A percentile compares a stretch with the other conserved stretches of the same genome.
Conservation (phyloP, 2,888 invertebrate species). For the Leucozona laternaria region DNA sequence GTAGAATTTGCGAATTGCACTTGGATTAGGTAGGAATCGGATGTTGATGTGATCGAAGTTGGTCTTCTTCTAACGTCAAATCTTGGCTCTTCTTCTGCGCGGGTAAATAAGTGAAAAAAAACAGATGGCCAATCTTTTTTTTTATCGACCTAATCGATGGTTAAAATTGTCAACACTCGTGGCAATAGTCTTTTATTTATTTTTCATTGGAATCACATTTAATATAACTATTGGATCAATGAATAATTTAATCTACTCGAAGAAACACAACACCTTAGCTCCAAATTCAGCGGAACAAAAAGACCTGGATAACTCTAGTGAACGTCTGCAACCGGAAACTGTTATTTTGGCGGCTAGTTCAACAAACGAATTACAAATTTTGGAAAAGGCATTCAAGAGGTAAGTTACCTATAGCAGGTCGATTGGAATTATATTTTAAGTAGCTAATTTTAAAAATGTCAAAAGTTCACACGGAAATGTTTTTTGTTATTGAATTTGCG, state of each 20-base stretch:
- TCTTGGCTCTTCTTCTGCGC: not conserved
- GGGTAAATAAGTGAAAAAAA: not conserved
- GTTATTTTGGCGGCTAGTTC: constrained; percentile 84
- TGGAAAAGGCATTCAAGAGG: constrained; percentile 84
- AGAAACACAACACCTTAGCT: constrained; percentile 36
- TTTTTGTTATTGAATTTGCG: not conserved
- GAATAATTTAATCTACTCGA: constrained; percentile 65
- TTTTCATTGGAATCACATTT: constrained; percentile 85
- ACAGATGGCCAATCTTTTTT: constrained; percentile 59
- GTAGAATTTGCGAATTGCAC: constrained; percentile 41
- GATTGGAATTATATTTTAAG: not conserved
- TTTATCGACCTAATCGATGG: constrained; percentile 76
- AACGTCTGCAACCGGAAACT: constrained; percentile 83
- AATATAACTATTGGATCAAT: constrained; percentile 82
- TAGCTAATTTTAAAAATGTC: not conserved
- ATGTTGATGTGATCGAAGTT: constrained; percentile 61
- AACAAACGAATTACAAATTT: constrained; percentile 83
- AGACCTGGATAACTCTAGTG: constrained; percentile 43
- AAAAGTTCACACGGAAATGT: not conserved
- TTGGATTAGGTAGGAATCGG: constrained; percentile 39
- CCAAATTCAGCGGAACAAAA: constrained; percentile 25
- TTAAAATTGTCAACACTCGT: constrained; percentile 85
- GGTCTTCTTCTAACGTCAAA: constrained; percentile 15
- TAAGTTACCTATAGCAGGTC: constrained; percentile 78
- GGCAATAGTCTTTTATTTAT: constrained; percentile 85